phyloP scores from a whole-genome alignment of 2,888 invertebrate species.

The Phragmatobia fuliginosa region DNA sequence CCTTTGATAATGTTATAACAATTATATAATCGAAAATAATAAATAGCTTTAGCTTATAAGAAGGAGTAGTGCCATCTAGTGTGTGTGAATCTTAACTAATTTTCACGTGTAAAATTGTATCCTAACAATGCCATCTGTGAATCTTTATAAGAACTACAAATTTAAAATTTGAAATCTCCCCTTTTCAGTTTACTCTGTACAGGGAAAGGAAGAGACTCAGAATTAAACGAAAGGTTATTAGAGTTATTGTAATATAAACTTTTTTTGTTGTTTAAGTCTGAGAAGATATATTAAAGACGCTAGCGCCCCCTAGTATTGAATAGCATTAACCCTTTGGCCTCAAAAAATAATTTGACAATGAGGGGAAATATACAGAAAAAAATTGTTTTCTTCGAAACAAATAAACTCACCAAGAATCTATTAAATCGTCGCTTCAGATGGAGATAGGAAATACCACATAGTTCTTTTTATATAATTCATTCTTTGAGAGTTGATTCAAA shows the following conservation, averaged over 20 bases:
- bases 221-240: background rate
- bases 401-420: background rate
- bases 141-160: background rate
- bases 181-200: background rate
- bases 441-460: background rate
- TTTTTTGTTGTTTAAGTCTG: background rate
- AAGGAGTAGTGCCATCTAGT: slow-evolving; percentile 4
- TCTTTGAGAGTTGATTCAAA: no score
- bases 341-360: background rate
- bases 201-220: background rate
- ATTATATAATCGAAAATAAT: background rate
- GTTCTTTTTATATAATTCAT: no score
- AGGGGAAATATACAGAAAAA: no score
- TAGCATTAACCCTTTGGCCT: slow-evolving; percentile 20
- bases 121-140: slow-evolving; percentile 5
- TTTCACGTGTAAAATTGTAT: background rate
- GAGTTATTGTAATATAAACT: background rate
- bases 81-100: background rate
- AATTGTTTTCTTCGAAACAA: no score
- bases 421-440: background rate
- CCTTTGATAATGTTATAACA: background rate
- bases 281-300: background rate
- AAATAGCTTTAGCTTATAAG: background rate
- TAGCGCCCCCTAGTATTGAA: slow-evolving; percentile 45
- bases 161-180: background rate